These are phyloP conservation scores for Trogon surrucura DNA, from an alignment of 2,113 vertebrate genomes.

Conservation along the genomic window DNA sequence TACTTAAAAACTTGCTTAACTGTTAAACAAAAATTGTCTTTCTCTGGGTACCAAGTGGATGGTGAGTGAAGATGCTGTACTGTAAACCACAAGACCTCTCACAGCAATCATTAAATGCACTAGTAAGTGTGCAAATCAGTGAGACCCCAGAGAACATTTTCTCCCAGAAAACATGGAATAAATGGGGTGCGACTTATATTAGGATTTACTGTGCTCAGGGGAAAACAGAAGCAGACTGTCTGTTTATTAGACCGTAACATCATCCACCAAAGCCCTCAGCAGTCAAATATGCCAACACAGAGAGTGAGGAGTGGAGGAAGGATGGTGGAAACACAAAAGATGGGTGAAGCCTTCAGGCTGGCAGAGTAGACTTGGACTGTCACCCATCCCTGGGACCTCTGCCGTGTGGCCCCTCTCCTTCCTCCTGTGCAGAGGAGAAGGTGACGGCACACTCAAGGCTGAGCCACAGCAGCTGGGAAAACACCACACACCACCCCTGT, in stretches of 20 bases:
- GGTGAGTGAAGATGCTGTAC: neutral
- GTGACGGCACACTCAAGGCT: accelerated
- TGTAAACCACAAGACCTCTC: neutral
- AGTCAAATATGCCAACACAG: neutral
- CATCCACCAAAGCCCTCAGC: neutral
- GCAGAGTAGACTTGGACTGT: neutral
- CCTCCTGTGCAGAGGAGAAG: neutral
- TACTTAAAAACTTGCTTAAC: neutral
- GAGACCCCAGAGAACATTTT: neutral
- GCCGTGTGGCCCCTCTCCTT: neutral
- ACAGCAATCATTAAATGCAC: neutral
- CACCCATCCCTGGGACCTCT: neutral
- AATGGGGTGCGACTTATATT: accelerated
- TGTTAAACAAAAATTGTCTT: neutral
- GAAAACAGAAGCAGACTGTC: neutral
- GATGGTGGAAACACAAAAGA: accelerated
- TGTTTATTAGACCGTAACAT: neutral
- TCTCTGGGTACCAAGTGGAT: neutral
- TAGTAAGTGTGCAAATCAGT: neutral
- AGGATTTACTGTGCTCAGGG: neutral
- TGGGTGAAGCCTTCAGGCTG: neutral
- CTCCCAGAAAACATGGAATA: neutral
- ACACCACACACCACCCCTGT: neutral
- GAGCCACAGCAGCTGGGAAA: neutral
- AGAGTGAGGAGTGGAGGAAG: neutral